A percentile compares a stretch with the other conserved stretches of the same genome.
These are phyloP conservation scores for Tetraneura akinire DNA, from an alignment of 1,140 invertebrate genomes.

Conservation along the genomic window DNA sequence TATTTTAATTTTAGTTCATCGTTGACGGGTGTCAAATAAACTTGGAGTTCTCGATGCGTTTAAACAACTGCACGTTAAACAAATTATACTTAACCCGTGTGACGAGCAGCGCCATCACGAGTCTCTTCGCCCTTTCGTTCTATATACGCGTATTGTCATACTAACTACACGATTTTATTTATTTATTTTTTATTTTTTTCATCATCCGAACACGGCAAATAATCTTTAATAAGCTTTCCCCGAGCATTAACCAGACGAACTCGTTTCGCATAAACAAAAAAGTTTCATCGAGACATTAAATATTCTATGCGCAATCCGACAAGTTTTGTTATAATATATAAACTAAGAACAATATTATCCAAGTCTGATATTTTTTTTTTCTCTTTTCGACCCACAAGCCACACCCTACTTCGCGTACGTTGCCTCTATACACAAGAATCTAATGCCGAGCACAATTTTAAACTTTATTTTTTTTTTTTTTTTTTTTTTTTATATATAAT, in stretches of 20 bases:
- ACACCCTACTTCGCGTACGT: no score
- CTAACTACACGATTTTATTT: not conserved
- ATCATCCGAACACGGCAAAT: slow-evolving; percentile 21
- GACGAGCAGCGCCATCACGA: no score
- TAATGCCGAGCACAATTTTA: slow-evolving; percentile 38
- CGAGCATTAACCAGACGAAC: slow-evolving; percentile 22
- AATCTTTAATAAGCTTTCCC: slow-evolving; percentile 49
- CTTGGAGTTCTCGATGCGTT: not conserved
- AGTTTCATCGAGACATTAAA: slow-evolving; percentile 45
- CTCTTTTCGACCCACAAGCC: slow-evolving; percentile 2
- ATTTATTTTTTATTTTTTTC: no score
- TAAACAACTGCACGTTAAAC: not conserved
- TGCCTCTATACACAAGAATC: no score
- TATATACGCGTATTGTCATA: not conserved
- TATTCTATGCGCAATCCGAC: slow-evolving; percentile 47
- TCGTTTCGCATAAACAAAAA: slow-evolving; percentile 51
- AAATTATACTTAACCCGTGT: no score
- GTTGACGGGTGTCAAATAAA: not conserved
- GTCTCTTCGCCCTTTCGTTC: not conserved
- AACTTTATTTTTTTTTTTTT: slow-evolving; percentile 40
- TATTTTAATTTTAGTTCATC: no score
- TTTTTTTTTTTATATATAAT: no score
- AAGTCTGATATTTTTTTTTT: slow-evolving; percentile 40
- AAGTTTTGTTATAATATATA: slow-evolving; percentile 43
- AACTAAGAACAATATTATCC: slow-evolving; percentile 35